phyloP scores from a whole-genome alignment of 2,797 vertebrate species.

The Lagorchestes hirsutus region DNA sequence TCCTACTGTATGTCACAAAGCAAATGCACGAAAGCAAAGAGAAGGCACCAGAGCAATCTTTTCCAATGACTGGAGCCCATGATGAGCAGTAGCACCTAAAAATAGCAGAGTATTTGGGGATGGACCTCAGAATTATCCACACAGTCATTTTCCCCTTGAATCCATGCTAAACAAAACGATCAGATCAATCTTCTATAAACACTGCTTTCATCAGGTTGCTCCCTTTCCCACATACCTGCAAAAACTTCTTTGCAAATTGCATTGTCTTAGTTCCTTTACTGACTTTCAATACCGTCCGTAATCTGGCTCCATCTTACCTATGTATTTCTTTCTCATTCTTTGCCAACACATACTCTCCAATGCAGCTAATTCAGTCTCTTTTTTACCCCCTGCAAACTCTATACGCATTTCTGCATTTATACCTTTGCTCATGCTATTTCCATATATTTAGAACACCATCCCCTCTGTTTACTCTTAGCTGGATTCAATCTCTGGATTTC shows the following conservation, averaged over 20 bases:
- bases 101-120: neutral
- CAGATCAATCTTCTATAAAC: neutral
- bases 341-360: neutral
- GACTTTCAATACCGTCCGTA: neutral
- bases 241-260: neutral
- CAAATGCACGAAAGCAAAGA: neutral
- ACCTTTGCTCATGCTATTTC: neutral
- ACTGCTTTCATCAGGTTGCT: neutral
- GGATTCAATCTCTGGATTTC: neutral
- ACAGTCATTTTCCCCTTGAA: neutral
- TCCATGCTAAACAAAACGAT: neutral
- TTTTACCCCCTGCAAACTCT: fast-evolving
- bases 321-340: neutral
- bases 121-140: neutral
- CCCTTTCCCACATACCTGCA: neutral
- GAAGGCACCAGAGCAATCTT: neutral
- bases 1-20: neutral
- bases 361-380: neutral
- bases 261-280: neutral
- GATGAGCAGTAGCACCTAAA: neutral
- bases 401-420: neutral
- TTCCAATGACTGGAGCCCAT: neutral
- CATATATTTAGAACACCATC: neutral
- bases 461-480: neutral
- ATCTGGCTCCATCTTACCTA: neutral